Evolutionary conservation across 2,113 vertebrate genomes (phyloP).

Genomic region (Grammomys dolichurus): DNA sequence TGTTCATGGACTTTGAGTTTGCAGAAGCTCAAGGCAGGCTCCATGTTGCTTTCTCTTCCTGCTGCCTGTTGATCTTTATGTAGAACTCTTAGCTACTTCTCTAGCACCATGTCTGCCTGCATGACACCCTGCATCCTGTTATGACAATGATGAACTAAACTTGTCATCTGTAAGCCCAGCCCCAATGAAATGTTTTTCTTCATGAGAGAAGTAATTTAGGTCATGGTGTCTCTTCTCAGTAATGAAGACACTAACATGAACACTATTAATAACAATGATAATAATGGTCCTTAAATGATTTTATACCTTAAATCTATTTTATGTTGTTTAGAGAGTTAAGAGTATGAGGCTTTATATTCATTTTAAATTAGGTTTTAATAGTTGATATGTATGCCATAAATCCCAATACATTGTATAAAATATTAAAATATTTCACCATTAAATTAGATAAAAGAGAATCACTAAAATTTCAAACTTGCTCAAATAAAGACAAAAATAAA

Average conservation of each 20-base stretch:
- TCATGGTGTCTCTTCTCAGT: not conserved
- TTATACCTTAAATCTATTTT: not conserved
- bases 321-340: not conserved
- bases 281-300: not conserved
- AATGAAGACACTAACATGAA: not conserved
- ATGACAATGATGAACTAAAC: not conserved
- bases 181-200: not conserved
- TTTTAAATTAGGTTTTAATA: not conserved
- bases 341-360: not conserved
- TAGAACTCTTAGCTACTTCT: not conserved
- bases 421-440: not conserved
- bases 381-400: not conserved
- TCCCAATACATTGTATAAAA: not conserved
- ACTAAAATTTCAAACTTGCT: not conserved
- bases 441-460: not conserved
- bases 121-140: not conserved
- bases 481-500: conserved; percentile 7
- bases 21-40: not conserved
- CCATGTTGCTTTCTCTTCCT: not conserved
- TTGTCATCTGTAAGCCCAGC: not conserved
- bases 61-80: not conserved
- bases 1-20: not conserved
- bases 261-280: not conserved
- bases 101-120: not conserved
- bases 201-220: too few relatives aligned